Base-by-base conservation (phyloP, 2,888 invertebrate genomes). In the Calameuta pallipes region DNA sequence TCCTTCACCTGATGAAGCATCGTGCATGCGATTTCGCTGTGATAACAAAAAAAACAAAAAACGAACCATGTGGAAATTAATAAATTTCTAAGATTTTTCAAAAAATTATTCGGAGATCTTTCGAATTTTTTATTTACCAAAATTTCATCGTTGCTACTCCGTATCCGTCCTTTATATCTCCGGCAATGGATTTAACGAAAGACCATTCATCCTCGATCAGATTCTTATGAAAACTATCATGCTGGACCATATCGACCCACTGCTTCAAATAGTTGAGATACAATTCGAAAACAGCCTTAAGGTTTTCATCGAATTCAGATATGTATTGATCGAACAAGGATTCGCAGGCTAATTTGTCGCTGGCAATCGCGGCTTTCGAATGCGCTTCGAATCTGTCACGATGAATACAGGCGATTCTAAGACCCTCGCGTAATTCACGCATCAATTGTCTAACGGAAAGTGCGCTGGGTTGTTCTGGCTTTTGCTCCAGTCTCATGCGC, bases 401-500 rank as follows among this genome's bases (percentile, higher is more conserved):
- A 92, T 97, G 96, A 78, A 95, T 94, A 70, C 97, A 95, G 23
- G 98, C 97, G 74, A 97, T 95, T 86, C 95, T 95, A 77, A 99
- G 92, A 0, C 97, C 97, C 87, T 98, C 98, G 81, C 97, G 96
- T 82, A 98, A 94, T 92, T 99, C 98, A 88, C 96, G 95, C 93
- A 97, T 97, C 75, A 98, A 91, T 94, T 98, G 98, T 87, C 96
- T 94, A 74, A 98, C 94, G 84, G 97, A 97, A 74, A 98, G 94
- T 11, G 96, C 95, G 75, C 97, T 97, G 0, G 98, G 98, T 75
- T 96, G 95, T 34, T 94, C 94, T 0, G 97, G 97, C 79, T 96
- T 95, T 80, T 96, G 95, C 89, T 98, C 97, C 69, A 98, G 92
- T 73, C 98, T 93, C 93, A 98, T 95, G 80, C 95, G 93, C 73